phyloP scores from a whole-genome alignment of 2,113 vertebrate species.

The Mesoclemmys tuberculata region DNA sequence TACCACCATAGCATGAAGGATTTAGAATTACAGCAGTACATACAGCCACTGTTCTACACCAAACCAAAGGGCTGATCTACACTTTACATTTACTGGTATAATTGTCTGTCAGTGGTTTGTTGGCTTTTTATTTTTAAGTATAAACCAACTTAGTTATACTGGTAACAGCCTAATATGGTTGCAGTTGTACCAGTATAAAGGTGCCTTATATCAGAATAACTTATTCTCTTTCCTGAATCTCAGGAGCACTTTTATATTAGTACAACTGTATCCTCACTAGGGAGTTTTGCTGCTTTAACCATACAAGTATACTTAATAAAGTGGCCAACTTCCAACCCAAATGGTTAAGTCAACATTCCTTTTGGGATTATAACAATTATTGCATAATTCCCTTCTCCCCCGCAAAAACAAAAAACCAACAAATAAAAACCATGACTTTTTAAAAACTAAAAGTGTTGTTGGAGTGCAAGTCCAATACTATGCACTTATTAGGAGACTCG shows the following conservation, averaged over 20 bases:
- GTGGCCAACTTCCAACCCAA: slow-evolving; percentile 31
- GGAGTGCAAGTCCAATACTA: background rate
- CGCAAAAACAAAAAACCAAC: too few relatives aligned
- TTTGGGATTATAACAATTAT: background rate
- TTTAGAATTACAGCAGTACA: background rate
- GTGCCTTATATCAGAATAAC: fast-evolving
- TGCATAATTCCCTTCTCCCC: background rate
- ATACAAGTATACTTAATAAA: background rate
- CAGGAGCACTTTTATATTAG: background rate
- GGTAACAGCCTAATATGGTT: background rate
- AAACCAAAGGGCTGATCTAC: background rate
- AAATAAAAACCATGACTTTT: slow-evolving; percentile 9
- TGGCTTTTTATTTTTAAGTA: background rate
- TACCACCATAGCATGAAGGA: fast-evolving
- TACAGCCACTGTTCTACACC: background rate
- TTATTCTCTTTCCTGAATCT: background rate
- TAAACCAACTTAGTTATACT: background rate
- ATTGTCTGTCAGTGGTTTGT: background rate
- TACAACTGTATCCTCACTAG: background rate
- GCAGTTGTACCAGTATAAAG: background rate
- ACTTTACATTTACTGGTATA: background rate
- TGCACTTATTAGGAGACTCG: background rate
- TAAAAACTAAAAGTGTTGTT: background rate
- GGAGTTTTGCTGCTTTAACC: background rate
- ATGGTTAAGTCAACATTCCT: background rate